Conservation (phyloP, 2,888 invertebrate species). For the Macaria liturata region DNA sequence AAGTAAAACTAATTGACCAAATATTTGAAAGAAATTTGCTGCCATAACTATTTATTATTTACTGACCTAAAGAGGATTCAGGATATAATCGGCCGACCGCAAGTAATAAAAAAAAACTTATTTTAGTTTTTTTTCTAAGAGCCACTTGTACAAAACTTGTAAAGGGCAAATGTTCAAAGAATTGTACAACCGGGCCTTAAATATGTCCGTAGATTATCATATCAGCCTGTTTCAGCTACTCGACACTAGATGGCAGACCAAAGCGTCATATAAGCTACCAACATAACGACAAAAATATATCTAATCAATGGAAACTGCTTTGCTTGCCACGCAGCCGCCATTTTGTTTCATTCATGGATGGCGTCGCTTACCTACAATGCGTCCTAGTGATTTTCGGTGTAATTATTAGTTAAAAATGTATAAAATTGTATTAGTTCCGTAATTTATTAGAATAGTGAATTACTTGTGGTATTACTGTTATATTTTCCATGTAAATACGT, state of each 20-base stretch:
- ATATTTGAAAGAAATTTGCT: too few species aligned
- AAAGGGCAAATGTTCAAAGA: too few species aligned
- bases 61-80: too few species aligned
- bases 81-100: too few species aligned
- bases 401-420: conserved; percentile 5
- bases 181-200: too few species aligned
- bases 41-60: too few species aligned
- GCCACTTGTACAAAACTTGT: too few species aligned
- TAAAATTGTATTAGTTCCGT: conserved; percentile 30
- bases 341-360: conserved; percentile 22
- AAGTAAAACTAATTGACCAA: too few species aligned
- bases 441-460: conserved; percentile 35
- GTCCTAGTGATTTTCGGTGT: conserved; percentile 4
- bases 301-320: not conserved
- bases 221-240: not conserved
- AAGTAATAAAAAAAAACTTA: too few species aligned
- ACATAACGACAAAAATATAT: not conserved
- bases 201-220: too few species aligned
- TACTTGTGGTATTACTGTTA: conserved; percentile 41
- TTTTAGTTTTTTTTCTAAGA: too few species aligned
- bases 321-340: conserved; percentile 2
- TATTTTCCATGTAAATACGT: conserved; percentile 53
- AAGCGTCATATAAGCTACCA: not conserved
- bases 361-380: conserved; percentile 22
- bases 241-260: not conserved